Percentiles rank a stretch among this genome's conserved stretches.
phyloP scores from a whole-genome alignment of 2,888 invertebrate genomes.

The Tenthredo notha region DNA sequence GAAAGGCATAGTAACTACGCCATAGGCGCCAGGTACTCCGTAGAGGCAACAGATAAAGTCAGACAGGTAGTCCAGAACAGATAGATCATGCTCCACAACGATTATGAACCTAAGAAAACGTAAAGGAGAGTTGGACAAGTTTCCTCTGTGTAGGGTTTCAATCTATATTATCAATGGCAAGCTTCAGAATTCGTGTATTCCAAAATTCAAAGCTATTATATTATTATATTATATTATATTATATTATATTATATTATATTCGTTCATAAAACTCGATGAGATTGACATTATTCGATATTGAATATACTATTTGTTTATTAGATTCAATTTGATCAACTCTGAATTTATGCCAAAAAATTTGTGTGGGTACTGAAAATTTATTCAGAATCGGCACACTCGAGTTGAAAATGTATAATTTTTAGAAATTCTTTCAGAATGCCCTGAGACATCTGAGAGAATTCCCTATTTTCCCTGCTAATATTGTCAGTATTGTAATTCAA shows the following conservation, averaged over 20 bases:
- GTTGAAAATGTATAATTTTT: neutral
- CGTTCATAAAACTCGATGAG: no score
- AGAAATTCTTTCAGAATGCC: neutral
- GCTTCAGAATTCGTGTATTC: neutral
- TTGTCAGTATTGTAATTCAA: neutral
- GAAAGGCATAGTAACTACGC: constrained; percentile 99
- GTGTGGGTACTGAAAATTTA: neutral
- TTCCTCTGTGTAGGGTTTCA: neutral
- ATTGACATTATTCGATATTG: no score
- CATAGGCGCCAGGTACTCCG: constrained; percentile 99
- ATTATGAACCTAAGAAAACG: constrained; percentile 91
- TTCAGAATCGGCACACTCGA: neutral
- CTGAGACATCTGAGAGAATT: neutral
- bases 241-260: no score
- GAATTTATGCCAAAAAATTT: no score
- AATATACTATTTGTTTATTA: no score
- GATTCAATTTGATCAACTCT: no score
- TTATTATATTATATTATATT: no score
- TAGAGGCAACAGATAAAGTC: constrained; percentile 99
- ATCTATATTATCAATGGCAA: neutral
- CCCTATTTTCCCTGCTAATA: neutral
- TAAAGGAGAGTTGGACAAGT: constrained; percentile 59
- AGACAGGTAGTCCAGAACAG: constrained; percentile 98
- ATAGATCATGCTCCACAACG: constrained; percentile 99
- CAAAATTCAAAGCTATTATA: no score